Conservation (phyloP, 2,888 invertebrate species). For the Macaria notata region DNA sequence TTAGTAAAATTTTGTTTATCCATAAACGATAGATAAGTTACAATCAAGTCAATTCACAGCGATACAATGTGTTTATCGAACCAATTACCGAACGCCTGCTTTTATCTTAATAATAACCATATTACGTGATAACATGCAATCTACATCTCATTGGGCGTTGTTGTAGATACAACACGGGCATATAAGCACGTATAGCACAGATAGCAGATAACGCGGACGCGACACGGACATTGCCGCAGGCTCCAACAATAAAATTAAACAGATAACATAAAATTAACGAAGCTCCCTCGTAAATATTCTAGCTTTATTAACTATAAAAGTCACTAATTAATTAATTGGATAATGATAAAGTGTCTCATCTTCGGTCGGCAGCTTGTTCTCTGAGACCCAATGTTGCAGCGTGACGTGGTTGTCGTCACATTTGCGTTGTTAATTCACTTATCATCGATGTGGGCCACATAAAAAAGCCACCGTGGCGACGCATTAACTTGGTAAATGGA, state of each 20-base stretch:
- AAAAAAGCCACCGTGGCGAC: slow-evolving; percentile 38
- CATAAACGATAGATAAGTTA: no score
- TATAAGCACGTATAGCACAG: slow-evolving; percentile 13
- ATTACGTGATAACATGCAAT: slow-evolving; percentile 42
- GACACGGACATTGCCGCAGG: slow-evolving; percentile 50
- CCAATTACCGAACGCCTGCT: slow-evolving; percentile 21
- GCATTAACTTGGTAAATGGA: slow-evolving; percentile 46
- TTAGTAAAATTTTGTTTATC: no score
- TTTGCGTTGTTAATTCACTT: slow-evolving; percentile 53
- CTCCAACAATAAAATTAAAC: slow-evolving; percentile 63
- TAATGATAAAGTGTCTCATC: slow-evolving; percentile 69
- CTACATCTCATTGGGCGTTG: slow-evolving; percentile 43
- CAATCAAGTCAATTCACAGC: no score
- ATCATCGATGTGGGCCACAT: slow-evolving; percentile 50
- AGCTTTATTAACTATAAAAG: slow-evolving; percentile 79
- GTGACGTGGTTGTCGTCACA: slow-evolving; percentile 60
- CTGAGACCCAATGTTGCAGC: slow-evolving; percentile 52
- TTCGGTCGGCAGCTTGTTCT: slow-evolving; percentile 39
- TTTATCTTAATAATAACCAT: slow-evolving; percentile 39
- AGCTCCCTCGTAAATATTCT: slow-evolving; percentile 73
- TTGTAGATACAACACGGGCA: slow-evolving; percentile 38
- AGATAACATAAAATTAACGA: slow-evolving; percentile 77
- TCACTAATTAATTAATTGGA: slow-evolving; percentile 79
- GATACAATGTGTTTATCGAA: not conserved
- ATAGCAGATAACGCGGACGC: slow-evolving; percentile 42